Evolutionary conservation across 2,797 vertebrate genomes (phyloP).

Genomic region (Hypotaenidia philippensis): DNA sequence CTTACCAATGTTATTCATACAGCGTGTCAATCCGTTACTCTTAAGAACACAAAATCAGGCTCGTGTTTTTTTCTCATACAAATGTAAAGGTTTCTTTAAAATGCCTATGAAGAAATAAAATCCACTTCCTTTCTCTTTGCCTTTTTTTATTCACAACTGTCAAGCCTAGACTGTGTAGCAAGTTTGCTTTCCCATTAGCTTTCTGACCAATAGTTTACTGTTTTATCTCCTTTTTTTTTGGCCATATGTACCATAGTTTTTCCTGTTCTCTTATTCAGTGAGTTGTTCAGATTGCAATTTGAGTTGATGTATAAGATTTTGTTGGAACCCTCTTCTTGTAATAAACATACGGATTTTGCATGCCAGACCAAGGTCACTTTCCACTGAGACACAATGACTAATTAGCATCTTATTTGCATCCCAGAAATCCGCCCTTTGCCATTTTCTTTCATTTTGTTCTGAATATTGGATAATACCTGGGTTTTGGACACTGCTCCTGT

Average conservation of each 20-base stretch:
- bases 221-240: conserved; percentile 19
- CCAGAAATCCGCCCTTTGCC: neutral
- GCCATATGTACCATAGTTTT: neutral
- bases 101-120: neutral
- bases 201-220: neutral
- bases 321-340: neutral
- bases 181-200: neutral
- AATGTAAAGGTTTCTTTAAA: neutral
- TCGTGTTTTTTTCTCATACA: neutral
- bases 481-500: neutral
- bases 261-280: neutral
- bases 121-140: neutral
- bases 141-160: neutral
- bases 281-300: neutral
- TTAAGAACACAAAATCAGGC: neutral
- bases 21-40: neutral
- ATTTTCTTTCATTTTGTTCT: neutral
- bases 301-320: neutral
- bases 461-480: neutral
- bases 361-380: neutral
- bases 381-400: neutral
- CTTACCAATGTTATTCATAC: neutral
- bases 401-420: neutral
- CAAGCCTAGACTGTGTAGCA: neutral
- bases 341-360: neutral